Base-by-base conservation (phyloP, 2,797 vertebrate species). In the Notolabrus celidotus region DNA sequence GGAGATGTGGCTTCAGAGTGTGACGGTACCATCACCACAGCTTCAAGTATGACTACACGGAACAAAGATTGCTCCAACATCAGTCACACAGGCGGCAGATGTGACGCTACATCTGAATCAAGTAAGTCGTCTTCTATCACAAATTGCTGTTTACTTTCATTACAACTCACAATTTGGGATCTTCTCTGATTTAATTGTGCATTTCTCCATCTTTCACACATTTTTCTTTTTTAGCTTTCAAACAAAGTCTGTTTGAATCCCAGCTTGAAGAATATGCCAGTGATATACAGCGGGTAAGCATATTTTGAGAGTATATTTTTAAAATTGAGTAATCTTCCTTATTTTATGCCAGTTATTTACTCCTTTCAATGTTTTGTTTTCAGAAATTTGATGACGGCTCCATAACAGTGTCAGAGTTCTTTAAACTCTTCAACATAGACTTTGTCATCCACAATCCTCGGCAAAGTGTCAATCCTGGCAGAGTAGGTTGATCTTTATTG, bases 371-470 rank as follows among this genome's bases (percentile, higher is more conserved):
- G 4, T 58, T 67, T 82, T 76, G 23, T 27, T 78, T 68, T 31
- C 87, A 99, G 98, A 98, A 96, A 94, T 89, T 98, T 29, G 91
- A 93, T 58, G 94, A 94, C 14, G 96, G 95, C 56, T 88, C 87
- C 59, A 92, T 99, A 62, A 97, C 97, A 0, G 89, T 96, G 54
- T 89, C 90, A 1, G 97, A 98, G 83, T 97, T 99, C 82, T 93
- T 99, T 25, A 95, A 93, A 9, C 91, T 98, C 79, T 96, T 99
- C 72, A 93, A 94, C 77, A 95, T 98, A 29, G 95, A 97, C 11
- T 89, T 96, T 79, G 91, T 95, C 27, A 96, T 98, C 83, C 96
- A 98, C 79, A 96, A 95, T 79, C 95, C 97, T 49, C 92, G 97
- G n/a, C 95, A 96, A 56, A 99, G 98, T 71, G 88, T 95, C 10